These are phyloP conservation scores for Cataglyphis hispanica DNA, from an alignment of 1,140 invertebrate genomes.

Conservation along the genomic window DNA sequence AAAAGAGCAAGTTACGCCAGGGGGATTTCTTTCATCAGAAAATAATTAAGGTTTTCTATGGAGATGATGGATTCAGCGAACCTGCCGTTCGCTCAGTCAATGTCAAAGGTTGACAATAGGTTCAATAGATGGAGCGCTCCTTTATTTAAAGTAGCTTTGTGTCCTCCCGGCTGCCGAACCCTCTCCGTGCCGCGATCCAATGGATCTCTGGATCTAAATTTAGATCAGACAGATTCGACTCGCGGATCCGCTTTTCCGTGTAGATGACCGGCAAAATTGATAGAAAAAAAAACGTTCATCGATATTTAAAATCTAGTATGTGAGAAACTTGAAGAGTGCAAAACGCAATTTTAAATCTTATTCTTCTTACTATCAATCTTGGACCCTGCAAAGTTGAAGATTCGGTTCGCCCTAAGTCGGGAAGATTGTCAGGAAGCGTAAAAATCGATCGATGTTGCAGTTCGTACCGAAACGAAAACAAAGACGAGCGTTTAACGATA, in stretches of 20 bases:
- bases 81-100: slow-evolving; percentile 86
- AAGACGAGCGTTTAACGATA: slow-evolving; percentile 82
- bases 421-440: not conserved
- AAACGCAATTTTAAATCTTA: not conserved
- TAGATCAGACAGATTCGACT: slow-evolving; percentile 66
- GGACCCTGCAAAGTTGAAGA: not conserved
- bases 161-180: slow-evolving; percentile 76
- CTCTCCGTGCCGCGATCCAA: slow-evolving; percentile 73
- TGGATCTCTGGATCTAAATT: slow-evolving; percentile 75
- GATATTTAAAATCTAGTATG: not conserved
- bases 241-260: slow-evolving; percentile 59
- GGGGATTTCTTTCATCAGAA: slow-evolving; percentile 85
- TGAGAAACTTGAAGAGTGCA: not conserved
- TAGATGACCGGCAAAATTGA: slow-evolving; percentile 59
- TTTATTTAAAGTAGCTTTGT: slow-evolving; percentile 88
- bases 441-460: not conserved
- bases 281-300: slow-evolving; percentile 7
- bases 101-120: slow-evolving; percentile 86
- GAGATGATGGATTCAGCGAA: slow-evolving; percentile 85
- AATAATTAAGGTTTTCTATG: slow-evolving; percentile 87
- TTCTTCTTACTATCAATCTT: not conserved
- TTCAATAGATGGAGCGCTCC: slow-evolving; percentile 86
- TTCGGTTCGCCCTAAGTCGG: not conserved
- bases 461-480: slow-evolving; percentile 76
- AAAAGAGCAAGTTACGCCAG: slow-evolving; percentile 72